phyloP scores from a whole-genome alignment of 2,888 invertebrate genomes.

The Dasypolia templi region DNA sequence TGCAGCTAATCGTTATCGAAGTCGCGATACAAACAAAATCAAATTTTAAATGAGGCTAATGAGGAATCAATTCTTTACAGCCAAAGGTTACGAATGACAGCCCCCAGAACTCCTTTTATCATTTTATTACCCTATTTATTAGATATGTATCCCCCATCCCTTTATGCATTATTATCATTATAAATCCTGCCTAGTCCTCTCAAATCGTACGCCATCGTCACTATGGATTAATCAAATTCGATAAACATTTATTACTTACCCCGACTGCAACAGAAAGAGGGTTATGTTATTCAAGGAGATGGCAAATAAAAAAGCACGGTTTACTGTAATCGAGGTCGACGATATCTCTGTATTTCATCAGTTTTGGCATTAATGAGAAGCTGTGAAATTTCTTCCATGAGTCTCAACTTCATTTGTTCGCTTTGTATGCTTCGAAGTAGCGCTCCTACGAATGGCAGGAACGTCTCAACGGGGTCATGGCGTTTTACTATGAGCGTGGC shows the following conservation, averaged over 20 bases:
- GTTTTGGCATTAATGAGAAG: constrained; percentile 41
- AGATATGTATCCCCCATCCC: not conserved
- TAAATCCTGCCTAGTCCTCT: too few relatives aligned
- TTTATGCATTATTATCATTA: not conserved
- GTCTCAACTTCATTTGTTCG: constrained; percentile 17
- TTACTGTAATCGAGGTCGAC: constrained; percentile 18
- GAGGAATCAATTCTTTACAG: not conserved
- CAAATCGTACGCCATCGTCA: not conserved
- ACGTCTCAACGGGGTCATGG: constrained; percentile 30
- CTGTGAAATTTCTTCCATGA: constrained; percentile 40
- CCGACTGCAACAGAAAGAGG: not conserved
- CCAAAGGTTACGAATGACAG: not conserved
- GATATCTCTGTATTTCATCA: constrained; percentile 25
- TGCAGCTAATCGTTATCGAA: not conserved
- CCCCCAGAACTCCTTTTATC: too few relatives aligned
- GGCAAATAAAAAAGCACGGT: constrained; percentile 26
- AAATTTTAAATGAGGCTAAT: not conserved
- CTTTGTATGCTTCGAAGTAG: constrained; percentile 33
- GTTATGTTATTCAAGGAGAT: not conserved
- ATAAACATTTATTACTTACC: not conserved
- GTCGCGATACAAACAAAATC: not conserved
- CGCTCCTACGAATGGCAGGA: constrained; percentile 34
- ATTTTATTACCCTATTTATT: not conserved
- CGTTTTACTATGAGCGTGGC: constrained; percentile 16
- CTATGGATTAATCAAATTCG: not conserved